Evolutionary conservation across 2,888 invertebrate species (phyloP).

Genomic region (Eupithecia tripunctaria): DNA sequence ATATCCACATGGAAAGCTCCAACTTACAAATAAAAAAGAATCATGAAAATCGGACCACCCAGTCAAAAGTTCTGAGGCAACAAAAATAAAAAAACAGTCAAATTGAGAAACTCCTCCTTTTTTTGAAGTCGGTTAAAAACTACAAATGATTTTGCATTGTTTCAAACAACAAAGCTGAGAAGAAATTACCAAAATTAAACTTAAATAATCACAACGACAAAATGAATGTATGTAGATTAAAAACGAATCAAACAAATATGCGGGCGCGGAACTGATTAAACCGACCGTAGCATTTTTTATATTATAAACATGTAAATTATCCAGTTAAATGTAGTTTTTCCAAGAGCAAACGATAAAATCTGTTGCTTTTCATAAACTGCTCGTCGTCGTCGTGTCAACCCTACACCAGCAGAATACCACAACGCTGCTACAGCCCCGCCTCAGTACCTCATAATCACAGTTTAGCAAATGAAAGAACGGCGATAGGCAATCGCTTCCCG

Average conservation of each 20-base stretch:
- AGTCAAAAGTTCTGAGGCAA: too few relatives aligned
- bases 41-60: too few relatives aligned
- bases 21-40: too few relatives aligned
- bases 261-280: not conserved
- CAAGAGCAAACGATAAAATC: not conserved
- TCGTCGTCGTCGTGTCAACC: conserved; percentile 14
- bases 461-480: conserved; percentile 71
- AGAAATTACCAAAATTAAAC: not conserved
- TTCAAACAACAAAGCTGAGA: not conserved
- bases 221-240: too few relatives aligned
- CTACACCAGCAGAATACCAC: conserved; percentile 10
- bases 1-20: too few relatives aligned
- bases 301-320: not conserved
- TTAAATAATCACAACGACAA: too few relatives aligned
- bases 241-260: too few relatives aligned
- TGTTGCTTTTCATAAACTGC: not conserved
- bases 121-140: too few relatives aligned
- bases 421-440: conserved; percentile 42
- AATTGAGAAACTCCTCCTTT: too few relatives aligned
- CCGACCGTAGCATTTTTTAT: not conserved
- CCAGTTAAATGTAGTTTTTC: not conserved
- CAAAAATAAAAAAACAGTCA: too few relatives aligned
- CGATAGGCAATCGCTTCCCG: conserved; percentile 61
- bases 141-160: not conserved
- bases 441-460: conserved; percentile 67